Conservation (phyloP, 2,113 vertebrate species). For the Ictidomys tridecemlineatus region DNA sequence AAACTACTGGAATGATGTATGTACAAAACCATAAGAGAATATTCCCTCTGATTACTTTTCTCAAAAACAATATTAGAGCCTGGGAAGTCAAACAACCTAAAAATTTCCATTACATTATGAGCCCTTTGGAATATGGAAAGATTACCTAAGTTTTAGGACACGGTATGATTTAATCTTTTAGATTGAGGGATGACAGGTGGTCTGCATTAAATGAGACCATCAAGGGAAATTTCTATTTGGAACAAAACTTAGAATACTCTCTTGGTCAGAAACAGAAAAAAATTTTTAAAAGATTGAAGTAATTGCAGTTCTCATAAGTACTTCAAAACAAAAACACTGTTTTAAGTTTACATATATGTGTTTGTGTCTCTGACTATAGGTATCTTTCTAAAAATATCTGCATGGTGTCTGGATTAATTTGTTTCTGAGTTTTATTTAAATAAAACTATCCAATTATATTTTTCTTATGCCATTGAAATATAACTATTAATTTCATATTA, state of each 20-base stretch:
- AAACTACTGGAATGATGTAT: neutral
- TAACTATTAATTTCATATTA: neutral
- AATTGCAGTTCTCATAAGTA: neutral
- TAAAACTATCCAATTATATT: neutral
- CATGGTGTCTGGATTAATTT: neutral
- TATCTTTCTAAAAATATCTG: neutral
- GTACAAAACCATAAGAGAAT: neutral
- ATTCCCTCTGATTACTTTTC: neutral
- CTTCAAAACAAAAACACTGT: neutral
- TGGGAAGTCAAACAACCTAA: constrained; percentile 14
- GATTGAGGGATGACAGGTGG: neutral
- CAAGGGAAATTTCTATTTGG: constrained; percentile 40
- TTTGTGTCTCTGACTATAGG: neutral
- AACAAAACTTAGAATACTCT: constrained; percentile 25
- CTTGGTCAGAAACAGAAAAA: neutral
- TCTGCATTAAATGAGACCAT: constrained; percentile 30
- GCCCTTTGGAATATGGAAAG: neutral
- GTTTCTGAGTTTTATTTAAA: constrained; percentile 39
- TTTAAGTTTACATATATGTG: neutral
- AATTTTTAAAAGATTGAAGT: neutral
- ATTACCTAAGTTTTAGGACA: neutral
- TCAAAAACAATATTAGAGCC: neutral
- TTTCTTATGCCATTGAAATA: neutral
- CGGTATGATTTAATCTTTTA: neutral
- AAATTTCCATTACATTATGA: neutral